phyloP scores from a whole-genome alignment of 1,140 invertebrate species.

The Adelges cooleyi region DNA sequence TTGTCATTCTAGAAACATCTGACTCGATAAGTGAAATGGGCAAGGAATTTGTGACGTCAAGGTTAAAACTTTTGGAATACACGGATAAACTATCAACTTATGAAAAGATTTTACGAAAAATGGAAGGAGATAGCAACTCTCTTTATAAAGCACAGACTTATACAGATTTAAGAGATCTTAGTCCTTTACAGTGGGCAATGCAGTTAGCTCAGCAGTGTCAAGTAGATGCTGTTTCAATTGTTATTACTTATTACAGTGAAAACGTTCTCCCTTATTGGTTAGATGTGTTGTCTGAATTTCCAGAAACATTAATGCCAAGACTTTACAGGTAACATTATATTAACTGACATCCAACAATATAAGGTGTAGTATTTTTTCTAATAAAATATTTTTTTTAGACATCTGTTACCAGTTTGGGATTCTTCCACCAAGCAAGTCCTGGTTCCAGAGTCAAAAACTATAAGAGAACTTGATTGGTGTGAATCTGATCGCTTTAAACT shows the following conservation, averaged over 20 bases:
- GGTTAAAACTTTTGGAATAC: conserved; percentile 16
- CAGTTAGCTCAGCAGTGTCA: conserved; percentile 20
- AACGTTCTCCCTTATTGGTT: conserved; percentile 8
- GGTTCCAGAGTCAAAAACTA: not conserved
- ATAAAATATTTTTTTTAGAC: not conserved
- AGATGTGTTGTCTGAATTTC: conserved; percentile 14
- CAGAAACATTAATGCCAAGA: conserved; percentile 18
- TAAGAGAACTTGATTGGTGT: conserved; percentile 23
- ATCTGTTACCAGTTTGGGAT: conserved; percentile 19
- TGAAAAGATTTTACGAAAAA: conserved; percentile 15
- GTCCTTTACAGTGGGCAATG: conserved; percentile 4
- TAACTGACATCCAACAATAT: no score
- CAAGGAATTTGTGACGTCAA: conserved; percentile 14
- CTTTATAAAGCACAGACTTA: not conserved
- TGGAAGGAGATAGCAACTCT: not conserved
- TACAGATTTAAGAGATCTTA: conserved; percentile 17
- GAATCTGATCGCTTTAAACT: conserved; percentile 19
- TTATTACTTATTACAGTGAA: conserved; percentile 14
- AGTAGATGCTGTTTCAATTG: conserved; percentile 18
- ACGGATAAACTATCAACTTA: conserved; percentile 8
- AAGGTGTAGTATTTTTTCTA: no score
- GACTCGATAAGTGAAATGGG: conserved; percentile 3
- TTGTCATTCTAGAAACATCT: not conserved
- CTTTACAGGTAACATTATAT: conserved; percentile 16
- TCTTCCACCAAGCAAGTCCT: not conserved